These are phyloP conservation scores for Chloromyia formosa DNA, from an alignment of 2,888 invertebrate species.

Conservation along the genomic window DNA sequence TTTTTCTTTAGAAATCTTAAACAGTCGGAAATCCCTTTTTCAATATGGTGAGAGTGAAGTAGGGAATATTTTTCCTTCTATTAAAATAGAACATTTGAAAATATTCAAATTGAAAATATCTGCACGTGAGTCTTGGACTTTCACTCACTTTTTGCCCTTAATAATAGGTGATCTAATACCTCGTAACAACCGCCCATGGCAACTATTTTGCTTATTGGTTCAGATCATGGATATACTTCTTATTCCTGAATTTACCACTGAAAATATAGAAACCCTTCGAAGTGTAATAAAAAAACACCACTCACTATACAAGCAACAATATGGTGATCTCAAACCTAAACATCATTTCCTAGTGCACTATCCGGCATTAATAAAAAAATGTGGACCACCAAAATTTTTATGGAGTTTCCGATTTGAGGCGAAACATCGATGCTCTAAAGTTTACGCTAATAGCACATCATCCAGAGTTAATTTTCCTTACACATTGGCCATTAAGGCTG, in stretches of 20 bases:
- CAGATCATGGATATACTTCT: no score
- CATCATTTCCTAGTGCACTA: slow-evolving; percentile 18
- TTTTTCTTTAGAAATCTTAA: slow-evolving; percentile 39
- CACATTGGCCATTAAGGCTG: no score
- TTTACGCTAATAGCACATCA: not conserved
- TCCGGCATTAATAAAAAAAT: slow-evolving; percentile 9
- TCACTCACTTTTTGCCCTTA: slow-evolving; percentile 35
- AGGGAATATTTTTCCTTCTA: slow-evolving; percentile 21
- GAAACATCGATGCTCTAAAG: not conserved
- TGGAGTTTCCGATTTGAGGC: not conserved
- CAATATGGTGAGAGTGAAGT: slow-evolving; percentile 38
- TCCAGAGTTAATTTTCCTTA: not conserved
- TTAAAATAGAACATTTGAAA: not conserved
- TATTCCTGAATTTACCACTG: slow-evolving; percentile 20
- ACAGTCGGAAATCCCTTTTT: slow-evolving; percentile 39
- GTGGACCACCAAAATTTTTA: not conserved
- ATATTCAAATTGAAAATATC: not conserved
- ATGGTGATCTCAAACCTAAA: slow-evolving; percentile 28
- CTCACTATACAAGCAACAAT: slow-evolving; percentile 3
- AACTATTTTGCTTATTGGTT: not conserved
- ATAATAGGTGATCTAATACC: slow-evolving; percentile 42
- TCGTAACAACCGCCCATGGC: slow-evolving; percentile 30
- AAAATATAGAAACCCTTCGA: slow-evolving; percentile 25
- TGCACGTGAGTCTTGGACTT: not conserved
- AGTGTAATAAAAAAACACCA: slow-evolving; percentile 1